These are phyloP conservation scores for Trissolcus brochymenae DNA, from an alignment of 2,888 invertebrate species.

Conservation along the genomic window DNA sequence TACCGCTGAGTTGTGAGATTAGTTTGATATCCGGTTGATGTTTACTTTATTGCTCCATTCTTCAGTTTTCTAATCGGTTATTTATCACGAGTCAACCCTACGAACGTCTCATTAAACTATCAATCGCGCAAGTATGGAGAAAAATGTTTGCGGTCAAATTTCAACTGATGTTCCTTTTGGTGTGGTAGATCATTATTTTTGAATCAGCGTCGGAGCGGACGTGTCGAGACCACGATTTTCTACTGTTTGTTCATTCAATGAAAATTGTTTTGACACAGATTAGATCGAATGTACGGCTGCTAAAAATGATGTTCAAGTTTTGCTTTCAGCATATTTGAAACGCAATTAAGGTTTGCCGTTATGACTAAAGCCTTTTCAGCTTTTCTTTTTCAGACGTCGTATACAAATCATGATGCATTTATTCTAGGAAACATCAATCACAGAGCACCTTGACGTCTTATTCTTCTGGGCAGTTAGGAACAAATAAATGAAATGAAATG, in stretches of 20 bases:
- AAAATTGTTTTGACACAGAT: slow-evolving; percentile 28
- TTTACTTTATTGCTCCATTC: slow-evolving; percentile 1
- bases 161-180: too few relatives aligned
- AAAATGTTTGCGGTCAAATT: too few relatives aligned
- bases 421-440: slow-evolving; percentile 41
- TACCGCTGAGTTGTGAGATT: too few relatives aligned
- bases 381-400: neutral
- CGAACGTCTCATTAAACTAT: neutral
- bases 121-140: too few relatives aligned
- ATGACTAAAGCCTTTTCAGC: neutral
- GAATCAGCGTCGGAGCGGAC: slow-evolving; percentile 2
- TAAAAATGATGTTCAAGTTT: slow-evolving; percentile 25
- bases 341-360: slow-evolving; percentile 28
- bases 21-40: too few relatives aligned
- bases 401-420: slow-evolving; percentile 6
- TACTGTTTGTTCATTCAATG: neutral
- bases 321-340: slow-evolving; percentile 17
- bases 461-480: slow-evolving; percentile 26
- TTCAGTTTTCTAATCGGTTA: neutral
- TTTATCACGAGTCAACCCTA: neutral
- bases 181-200: slow-evolving; percentile 3
- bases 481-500: neutral
- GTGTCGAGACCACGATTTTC: slow-evolving; percentile 10
- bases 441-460: slow-evolving; percentile 28
- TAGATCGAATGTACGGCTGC: slow-evolving; percentile 9